A percentile compares a stretch with the other conserved stretches of the same genome.
Conservation (phyloP, 2,797 vertebrate species). For the Knipowitschia caucasica region DNA sequence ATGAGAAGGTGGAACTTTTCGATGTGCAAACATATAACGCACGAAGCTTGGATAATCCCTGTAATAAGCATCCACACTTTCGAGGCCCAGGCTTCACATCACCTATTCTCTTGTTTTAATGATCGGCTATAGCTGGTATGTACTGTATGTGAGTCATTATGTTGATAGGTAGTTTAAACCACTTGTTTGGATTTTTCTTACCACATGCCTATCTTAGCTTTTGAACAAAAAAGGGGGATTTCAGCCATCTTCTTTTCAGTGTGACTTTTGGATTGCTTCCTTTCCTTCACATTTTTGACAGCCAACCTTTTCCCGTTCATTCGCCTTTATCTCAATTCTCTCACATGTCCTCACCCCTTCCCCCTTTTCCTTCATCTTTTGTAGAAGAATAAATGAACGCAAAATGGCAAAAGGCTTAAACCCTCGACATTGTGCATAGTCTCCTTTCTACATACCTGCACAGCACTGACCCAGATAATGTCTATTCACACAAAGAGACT, state of each 20-base stretch:
- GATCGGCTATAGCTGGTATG: neutral
- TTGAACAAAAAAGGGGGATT: neutral
- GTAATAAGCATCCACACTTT: neutral
- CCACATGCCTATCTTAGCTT: too few species aligned
- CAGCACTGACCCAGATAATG: conserved; percentile 65
- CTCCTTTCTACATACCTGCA: conserved; percentile 46
- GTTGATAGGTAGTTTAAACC: neutral
- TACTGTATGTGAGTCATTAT: neutral
- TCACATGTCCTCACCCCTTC: conserved; percentile 33
- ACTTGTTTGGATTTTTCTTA: neutral
- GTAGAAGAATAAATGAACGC: conserved; percentile 54
- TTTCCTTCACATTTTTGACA: conserved; percentile 31
- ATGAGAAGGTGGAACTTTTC: neutral
- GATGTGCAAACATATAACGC: neutral
- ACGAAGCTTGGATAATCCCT: neutral
- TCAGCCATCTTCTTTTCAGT: neutral
- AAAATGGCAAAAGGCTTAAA: conserved; percentile 54
- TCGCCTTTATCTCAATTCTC: conserved; percentile 37
- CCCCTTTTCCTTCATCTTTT: conserved; percentile 49
- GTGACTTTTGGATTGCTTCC: conserved; percentile 4
- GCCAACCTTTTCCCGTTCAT: conserved; percentile 36
- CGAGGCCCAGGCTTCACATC: neutral
- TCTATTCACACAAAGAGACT: conserved; percentile 40
- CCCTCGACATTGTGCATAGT: conserved; percentile 39
- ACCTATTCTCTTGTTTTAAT: neutral